These are phyloP conservation scores for Bubo bubo DNA, from an alignment of 2,113 vertebrate species.

Conservation along the genomic window DNA sequence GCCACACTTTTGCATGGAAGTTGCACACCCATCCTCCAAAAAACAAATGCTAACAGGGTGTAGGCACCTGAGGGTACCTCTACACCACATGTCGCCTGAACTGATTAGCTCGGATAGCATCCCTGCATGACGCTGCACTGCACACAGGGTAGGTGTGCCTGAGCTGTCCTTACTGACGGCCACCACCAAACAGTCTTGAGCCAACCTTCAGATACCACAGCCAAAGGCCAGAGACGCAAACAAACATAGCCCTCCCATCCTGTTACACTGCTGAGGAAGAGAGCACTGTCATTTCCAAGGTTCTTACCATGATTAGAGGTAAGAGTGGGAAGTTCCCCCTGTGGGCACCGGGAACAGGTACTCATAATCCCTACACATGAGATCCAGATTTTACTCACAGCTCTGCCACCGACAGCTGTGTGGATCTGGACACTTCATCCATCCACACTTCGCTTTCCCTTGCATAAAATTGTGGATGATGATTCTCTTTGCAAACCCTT, in stretches of 20 bases:
- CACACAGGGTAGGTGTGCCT: background rate
- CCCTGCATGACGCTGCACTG: accelerated
- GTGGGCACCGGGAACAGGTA: background rate
- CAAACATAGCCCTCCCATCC: background rate
- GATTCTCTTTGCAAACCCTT: background rate
- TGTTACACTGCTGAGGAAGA: background rate
- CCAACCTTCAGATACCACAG: background rate
- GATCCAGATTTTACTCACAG: background rate
- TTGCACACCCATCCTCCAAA: background rate
- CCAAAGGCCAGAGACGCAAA: background rate
- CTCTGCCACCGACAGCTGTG: background rate
- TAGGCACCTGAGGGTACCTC: background rate
- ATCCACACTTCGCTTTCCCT: background rate
- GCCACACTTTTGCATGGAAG: background rate
- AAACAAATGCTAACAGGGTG: background rate
- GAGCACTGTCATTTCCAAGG: background rate
- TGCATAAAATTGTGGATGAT: background rate
- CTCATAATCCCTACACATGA: background rate
- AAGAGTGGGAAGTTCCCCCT: background rate
- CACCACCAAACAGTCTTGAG: background rate
- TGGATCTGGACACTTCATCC: background rate
- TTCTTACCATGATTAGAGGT: background rate
- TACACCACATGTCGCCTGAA: background rate
- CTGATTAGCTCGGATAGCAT: background rate
- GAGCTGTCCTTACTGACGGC: background rate